Base-by-base conservation (phyloP, 1,140 invertebrate species). In the Brachionus plicatilis region DNA sequence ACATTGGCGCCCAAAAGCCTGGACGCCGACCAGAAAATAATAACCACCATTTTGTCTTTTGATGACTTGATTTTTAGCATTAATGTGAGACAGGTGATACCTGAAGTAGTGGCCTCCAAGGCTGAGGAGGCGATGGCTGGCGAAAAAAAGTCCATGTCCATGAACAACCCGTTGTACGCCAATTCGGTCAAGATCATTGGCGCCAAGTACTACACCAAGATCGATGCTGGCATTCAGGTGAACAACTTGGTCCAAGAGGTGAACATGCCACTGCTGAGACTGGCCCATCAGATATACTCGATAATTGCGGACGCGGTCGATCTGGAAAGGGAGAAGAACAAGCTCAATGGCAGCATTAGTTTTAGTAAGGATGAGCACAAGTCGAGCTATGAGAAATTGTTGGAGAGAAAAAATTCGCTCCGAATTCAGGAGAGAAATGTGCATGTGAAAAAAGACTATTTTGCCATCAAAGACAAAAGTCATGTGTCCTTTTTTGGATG, bases 261-360 rank as follows among this genome's bases (percentile, higher is more conserved):
- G 7, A 98, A 98, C 88, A 97, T 98, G 95, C 95, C 96, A 0
- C 89, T 99, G 47, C 89, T 99, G 27, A 90, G 96, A 82, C 91
- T 99, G 27, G 91, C 98, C 50, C 95, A 98, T 91, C 96, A 99
- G 90, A 96, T 99, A 85, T 95, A 94, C 85, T 96, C 96, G 85
- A 97, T 98, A 95, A 96, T 97, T 90, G 95, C 96, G 89, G 98
- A 97, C 90, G 95, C 97, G 2, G 29, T 83, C n/a, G 82, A 83
- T 20, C 53, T 65, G n/a, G 60, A 83, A 45, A 83, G 56, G 12
- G 53, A 43, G 4, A 95, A 96, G 87, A 95, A 96, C 87, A 97
- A 96, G 1, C 94, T 95, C 88, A 93, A 94, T 86, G 95, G 68
- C n/a, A 72, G 33, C 8, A 82, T 45, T 41, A 45, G 27, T 47